Evolutionary conservation across 2,888 invertebrate genomes (phyloP), one percentile per base, ranked within the genome.

Genomic region (Carterocephalus palaemon): DNA sequence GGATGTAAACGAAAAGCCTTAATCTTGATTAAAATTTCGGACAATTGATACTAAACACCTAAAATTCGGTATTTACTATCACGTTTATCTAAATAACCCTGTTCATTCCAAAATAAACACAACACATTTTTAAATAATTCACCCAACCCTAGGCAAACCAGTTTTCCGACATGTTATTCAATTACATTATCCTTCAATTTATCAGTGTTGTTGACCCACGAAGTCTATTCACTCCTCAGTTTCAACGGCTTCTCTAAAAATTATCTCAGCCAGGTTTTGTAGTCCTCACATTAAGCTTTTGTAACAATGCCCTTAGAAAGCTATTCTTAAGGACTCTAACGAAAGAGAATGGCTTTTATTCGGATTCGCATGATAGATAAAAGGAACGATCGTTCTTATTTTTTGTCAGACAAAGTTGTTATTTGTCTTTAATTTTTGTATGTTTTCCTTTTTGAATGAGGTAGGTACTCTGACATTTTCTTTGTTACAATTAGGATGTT

Each of bases 201-300:
- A 39, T 46, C 45, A 49, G 45, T 42, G 50, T 50, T 52, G 47
- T 47, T 52, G 46, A 46, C 50, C 45, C 51, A 50, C 42, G 36
- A 32, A 17, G 36, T 39, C 48, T 43, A 45, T 37, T 48, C 48
- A 31, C 31, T 45, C 31, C 23, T 20, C 23, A 37, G 29, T 45
- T 45, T 45, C 43, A 23, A 10, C 17, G 32, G 32, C 15, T 41
- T 42, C 42, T 42, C 33, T 36, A 34, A 34, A 34, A 42, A 42
- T 42, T 42, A 42, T 42, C 34, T 34, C 37, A 45, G 24, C 13
- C 45, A 38, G 36, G 43, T 45, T 45, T 38, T 38, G 37, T 45
- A 24, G 23, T 37, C 13, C 17, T 15, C 9, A 36, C 43, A 37
- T 45, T 45, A 37, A 31, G 29, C 29, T 28, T 37, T 43, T 43